phyloP scores from a whole-genome alignment of 1,140 invertebrate species.

The Zaprionus capensis region DNA sequence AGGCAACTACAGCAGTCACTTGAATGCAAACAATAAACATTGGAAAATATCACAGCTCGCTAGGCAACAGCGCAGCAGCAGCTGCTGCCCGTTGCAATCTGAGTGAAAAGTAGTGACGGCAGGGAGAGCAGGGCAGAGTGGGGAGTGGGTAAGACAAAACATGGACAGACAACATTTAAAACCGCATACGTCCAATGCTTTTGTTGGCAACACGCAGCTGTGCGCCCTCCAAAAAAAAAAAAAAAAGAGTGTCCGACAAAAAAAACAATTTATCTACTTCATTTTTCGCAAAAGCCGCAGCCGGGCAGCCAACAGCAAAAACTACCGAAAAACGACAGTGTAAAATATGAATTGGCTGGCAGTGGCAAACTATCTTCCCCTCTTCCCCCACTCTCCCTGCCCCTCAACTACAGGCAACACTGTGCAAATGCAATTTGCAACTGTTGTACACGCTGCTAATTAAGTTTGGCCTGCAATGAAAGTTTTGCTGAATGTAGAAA shows the following conservation, averaged over 20 bases:
- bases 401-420: neutral
- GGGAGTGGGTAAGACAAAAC: neutral
- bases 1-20: conserved; percentile 25
- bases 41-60: conserved; percentile 70
- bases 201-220: conserved; percentile 66
- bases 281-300: conserved; percentile 39
- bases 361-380: neutral
- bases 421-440: conserved; percentile 59
- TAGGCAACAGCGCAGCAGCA: conserved; percentile 56
- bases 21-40: conserved; percentile 75
- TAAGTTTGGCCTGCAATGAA: conserved; percentile 52
- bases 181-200: conserved; percentile 63
- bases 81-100: conserved; percentile 38
- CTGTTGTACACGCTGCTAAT: conserved; percentile 49
- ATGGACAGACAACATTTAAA: conserved; percentile 37
- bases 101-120: conserved; percentile 18
- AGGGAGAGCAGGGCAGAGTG: neutral
- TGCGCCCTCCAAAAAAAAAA: conserved; percentile 5
- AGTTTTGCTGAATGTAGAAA: conserved; percentile 12
- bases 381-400: no score
- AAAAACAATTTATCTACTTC: conserved; percentile 73
- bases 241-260: conserved; percentile 6
- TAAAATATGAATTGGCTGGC: conserved; percentile 25
- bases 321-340: conserved; percentile 17
- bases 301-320: neutral